A percentile compares a stretch with the other conserved stretches of the same genome.
Evolutionary conservation across 2,888 invertebrate genomes (phyloP).

Genomic region (Ennomos erosarius): DNA sequence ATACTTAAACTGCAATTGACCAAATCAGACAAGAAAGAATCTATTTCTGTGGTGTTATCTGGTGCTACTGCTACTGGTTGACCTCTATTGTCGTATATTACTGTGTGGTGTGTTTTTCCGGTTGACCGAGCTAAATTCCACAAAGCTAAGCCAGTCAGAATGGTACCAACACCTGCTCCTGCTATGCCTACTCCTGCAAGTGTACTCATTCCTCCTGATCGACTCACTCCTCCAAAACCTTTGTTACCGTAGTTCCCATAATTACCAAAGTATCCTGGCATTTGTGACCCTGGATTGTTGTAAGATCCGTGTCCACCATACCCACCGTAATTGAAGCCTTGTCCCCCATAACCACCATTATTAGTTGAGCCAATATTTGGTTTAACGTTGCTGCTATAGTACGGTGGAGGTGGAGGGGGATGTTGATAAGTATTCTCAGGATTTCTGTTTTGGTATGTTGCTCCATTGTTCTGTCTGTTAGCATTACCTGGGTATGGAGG

Average conservation of each 20-base stretch:
- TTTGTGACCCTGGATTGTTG: constrained; percentile 62
- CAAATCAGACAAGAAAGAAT: constrained; percentile 73
- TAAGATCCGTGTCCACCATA: constrained; percentile 56
- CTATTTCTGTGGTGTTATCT: constrained; percentile 59
- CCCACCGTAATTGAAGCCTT: constrained; percentile 53
- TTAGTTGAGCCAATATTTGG: constrained; percentile 44
- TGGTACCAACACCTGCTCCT: constrained; percentile 78
- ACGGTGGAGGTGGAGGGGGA: constrained; percentile 68
- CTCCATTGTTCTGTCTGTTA: constrained; percentile 40
- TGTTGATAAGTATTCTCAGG: constrained; percentile 63
- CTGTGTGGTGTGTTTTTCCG: constrained; percentile 71
- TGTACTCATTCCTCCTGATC: constrained; percentile 57
- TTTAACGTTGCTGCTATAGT: constrained; percentile 47
- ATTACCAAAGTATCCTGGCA: constrained; percentile 71
- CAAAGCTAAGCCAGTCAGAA: constrained; percentile 78
- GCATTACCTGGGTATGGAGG: constrained; percentile 56
- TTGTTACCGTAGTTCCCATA: constrained; percentile 62
- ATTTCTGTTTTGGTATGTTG: constrained; percentile 51
- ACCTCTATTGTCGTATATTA: constrained; percentile 78
- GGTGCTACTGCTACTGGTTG: constrained; percentile 77
- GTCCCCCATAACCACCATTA: constrained; percentile 52
- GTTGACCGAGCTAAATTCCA: constrained; percentile 82
- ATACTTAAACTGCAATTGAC: constrained; percentile 79
- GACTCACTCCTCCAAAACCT: constrained; percentile 67
- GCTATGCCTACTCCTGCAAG: constrained; percentile 76